Percentiles rank a stretch among this genome's conserved stretches.
phyloP scores from a whole-genome alignment of 2,797 vertebrate species.

The Tapirus indicus region DNA sequence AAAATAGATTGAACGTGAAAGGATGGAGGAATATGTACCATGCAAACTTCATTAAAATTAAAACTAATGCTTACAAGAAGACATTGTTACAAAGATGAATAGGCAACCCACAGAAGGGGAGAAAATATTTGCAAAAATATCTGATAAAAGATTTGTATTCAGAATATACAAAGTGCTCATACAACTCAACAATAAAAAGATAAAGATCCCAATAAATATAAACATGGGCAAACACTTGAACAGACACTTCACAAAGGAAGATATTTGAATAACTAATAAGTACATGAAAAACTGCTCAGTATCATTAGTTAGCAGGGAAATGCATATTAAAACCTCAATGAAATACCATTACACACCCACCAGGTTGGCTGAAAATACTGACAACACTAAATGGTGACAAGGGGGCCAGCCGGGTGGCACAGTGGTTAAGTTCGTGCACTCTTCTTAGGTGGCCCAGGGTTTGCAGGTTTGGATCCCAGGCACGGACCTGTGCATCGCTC shows the following conservation, averaged over 20 bases:
- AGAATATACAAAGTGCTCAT: constrained; percentile 17
- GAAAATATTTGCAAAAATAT: not conserved
- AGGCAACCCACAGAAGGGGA: not conserved
- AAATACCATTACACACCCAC: not conserved
- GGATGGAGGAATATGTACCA: not conserved
- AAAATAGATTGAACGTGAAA: constrained; percentile 46
- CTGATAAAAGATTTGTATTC: not conserved
- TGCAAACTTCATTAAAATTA: constrained; percentile 25
- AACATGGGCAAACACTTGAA: not conserved
- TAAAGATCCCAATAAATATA: not conserved
- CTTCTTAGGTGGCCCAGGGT: too few species aligned
- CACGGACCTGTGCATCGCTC: too few species aligned
- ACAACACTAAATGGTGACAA: not conserved
- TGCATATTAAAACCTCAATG: not conserved
- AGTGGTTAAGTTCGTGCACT: too few species aligned
- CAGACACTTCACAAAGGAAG: not conserved
- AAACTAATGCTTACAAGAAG: not conserved
- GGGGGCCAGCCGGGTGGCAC: not conserved
- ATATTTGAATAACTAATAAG: not conserved
- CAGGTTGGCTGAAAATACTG: not conserved
- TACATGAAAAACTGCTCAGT: not conserved
- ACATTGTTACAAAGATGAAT: not conserved
- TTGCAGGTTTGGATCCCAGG: too few species aligned
- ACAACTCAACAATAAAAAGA: not conserved
- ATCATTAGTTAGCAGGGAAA: not conserved